Base-by-base conservation (phyloP, 2,113 vertebrate genomes). In the Nansenia antarctica region DNA sequence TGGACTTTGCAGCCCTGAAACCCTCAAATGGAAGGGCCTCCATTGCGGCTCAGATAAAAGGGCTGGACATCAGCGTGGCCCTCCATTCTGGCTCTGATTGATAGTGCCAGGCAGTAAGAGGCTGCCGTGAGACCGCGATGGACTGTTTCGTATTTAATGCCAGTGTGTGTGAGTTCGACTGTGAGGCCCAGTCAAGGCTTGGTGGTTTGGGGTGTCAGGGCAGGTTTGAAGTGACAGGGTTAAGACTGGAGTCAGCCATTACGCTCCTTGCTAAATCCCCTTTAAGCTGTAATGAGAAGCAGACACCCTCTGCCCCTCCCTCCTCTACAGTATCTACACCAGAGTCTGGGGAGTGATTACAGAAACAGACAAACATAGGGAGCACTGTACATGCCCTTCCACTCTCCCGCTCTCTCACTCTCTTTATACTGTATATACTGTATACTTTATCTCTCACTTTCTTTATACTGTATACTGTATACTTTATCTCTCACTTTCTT, bases 61-160 rank as follows among this genome's bases (percentile, higher is more conserved):
- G 71, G 47, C 66, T 62, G 70, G 57, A 79, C 58, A 69, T 58
- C 59, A 62, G 45, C 76, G 79, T 70, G 73, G 77, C 72, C 74
- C 72, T 72, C 55, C 24, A 15, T 62, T 81, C 74, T 32, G 22
- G 34, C 58, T 62, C 67, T 83, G 83, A 86, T 83, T 82, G 78
- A 88, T 84, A 67, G 78, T 63, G 83, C 73, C 80, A 81, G 82
- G 75, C 62, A 42, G 62, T 62, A 72, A 32, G 69, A 67, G 69
- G 78, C 53, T 74, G 83, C 75, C 22, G 52, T 77, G 74, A 85
- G 73, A 71, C 67, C 49, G 65, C 53, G 65, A 79, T 75, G 3
- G 24, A 79, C 82, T 89, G 86, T 85, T 88, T 88, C 24, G 1
- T 78, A 85, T 87, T 86, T 85, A 72, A 64, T 34, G 62, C 70